Conservation (phyloP, 2,797 vertebrate species). For the Urocyon cinereoargenteus region DNA sequence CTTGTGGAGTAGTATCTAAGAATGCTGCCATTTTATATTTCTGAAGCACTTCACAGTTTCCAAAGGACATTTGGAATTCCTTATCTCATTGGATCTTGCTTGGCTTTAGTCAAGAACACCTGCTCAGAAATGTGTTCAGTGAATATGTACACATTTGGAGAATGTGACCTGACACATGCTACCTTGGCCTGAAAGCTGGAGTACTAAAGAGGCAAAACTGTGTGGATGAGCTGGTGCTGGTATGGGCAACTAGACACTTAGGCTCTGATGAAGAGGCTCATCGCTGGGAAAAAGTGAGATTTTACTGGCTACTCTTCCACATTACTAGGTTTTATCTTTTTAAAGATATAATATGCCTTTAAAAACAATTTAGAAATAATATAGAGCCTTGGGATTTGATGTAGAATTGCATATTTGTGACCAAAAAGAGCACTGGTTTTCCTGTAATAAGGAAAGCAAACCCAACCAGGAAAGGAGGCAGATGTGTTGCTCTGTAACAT, state of each 20-base stretch:
- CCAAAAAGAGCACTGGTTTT: background rate
- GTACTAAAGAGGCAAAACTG: background rate
- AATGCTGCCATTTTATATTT: background rate
- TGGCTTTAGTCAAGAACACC: background rate
- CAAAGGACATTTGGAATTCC: background rate
- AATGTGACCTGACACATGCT: background rate
- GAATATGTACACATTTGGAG: background rate
- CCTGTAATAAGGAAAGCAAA: background rate
- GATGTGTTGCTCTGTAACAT: background rate
- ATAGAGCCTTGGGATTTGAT: constrained; percentile 11
- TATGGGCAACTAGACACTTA: background rate
- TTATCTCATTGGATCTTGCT: constrained; percentile 31
- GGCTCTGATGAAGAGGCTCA: constrained; percentile 49
- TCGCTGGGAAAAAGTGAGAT: constrained; percentile 3
- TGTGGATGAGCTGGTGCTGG: background rate
- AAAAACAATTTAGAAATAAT: constrained; percentile 16
- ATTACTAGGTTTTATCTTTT: background rate
- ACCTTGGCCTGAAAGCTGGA: background rate
- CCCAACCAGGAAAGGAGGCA: background rate
- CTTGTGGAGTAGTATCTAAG: background rate
- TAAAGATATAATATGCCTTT: background rate
- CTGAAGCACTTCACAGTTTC: constrained; percentile 4
- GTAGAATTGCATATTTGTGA: background rate
- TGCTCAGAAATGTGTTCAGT: background rate
- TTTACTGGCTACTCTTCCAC: background rate